Evolutionary conservation across 2,797 vertebrate species (phyloP).

Genomic region (Cyclopterus lumpus): DNA sequence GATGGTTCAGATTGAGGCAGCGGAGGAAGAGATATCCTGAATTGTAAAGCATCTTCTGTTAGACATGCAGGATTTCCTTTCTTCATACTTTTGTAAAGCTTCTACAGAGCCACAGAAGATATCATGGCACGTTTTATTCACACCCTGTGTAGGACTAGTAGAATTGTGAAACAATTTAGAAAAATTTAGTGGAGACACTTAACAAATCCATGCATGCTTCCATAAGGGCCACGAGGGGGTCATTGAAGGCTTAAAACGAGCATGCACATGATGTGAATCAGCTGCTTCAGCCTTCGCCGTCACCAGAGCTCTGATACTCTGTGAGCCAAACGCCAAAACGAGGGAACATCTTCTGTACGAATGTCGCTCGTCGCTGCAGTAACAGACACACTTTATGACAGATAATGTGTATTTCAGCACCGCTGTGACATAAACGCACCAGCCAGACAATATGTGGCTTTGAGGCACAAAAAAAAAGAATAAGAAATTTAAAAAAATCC

Average conservation of each 20-base stretch:
- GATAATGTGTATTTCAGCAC: not conserved
- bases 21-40: not conserved
- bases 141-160: not conserved
- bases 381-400: too few relatives aligned
- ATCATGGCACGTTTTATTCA: not conserved
- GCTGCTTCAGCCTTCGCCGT: slow-evolving; percentile 1
- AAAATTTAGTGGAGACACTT: not conserved
- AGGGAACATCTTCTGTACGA: not conserved
- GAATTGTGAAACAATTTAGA: not conserved
- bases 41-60: not conserved
- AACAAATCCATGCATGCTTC: slow-evolving; percentile 8
- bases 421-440: slow-evolving; percentile 5
- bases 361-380: not conserved
- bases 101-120: not conserved
- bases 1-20: not conserved
- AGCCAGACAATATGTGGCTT: not conserved
- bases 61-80: not conserved
- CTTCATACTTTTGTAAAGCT: not conserved
- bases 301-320: not conserved
- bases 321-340: not conserved
- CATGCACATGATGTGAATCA: not conserved
- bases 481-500: too few relatives aligned
- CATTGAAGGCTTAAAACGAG: slow-evolving; percentile 28
- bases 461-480: slow-evolving; percentile 15
- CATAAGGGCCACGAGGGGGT: not conserved